phyloP scores from a whole-genome alignment of 2,888 invertebrate species.

The Alloscopus bannaensis region DNA sequence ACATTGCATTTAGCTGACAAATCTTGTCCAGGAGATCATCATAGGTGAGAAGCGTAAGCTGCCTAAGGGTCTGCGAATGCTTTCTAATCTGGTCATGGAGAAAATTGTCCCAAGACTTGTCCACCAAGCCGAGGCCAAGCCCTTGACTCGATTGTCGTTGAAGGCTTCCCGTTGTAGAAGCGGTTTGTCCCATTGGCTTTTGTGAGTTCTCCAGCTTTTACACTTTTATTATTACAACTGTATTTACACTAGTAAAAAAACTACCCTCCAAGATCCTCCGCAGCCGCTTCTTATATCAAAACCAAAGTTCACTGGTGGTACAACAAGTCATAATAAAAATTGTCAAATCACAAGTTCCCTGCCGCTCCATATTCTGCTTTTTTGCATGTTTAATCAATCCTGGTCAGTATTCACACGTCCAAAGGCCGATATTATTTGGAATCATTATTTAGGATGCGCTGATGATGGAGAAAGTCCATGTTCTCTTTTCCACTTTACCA shows the following conservation, averaged over 20 bases:
- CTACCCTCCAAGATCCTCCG: too few relatives aligned
- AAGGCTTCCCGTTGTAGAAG: conserved; percentile 41
- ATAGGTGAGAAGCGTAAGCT: conserved; percentile 77
- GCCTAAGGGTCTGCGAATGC: conserved; percentile 74
- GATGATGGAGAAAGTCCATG: not conserved
- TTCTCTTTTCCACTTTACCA: not conserved
- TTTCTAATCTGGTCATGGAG: conserved; percentile 71
- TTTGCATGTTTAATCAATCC: too few relatives aligned
- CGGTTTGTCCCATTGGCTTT: conserved; percentile 57
- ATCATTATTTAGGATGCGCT: too few relatives aligned
- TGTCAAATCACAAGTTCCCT: too few relatives aligned
- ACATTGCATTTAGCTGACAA: conserved; percentile 81
- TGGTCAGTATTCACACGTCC: too few relatives aligned
- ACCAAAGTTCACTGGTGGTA: too few relatives aligned
- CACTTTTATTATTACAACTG: conserved; percentile 8
- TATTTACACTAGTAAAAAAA: too few relatives aligned
- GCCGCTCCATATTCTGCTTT: too few relatives aligned
- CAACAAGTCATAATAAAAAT: too few relatives aligned
- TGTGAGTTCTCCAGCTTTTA: conserved; percentile 37
- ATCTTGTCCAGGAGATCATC: conserved; percentile 80
- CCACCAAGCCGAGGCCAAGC: not conserved
- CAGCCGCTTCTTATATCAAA: not conserved
- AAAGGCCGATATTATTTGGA: too few relatives aligned
- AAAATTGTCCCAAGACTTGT: conserved; percentile 61
- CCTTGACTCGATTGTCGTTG: conserved; percentile 30